Evolutionary conservation across 2,113 vertebrate species (phyloP).

Genomic region (Pseudorasbora parva): DNA sequence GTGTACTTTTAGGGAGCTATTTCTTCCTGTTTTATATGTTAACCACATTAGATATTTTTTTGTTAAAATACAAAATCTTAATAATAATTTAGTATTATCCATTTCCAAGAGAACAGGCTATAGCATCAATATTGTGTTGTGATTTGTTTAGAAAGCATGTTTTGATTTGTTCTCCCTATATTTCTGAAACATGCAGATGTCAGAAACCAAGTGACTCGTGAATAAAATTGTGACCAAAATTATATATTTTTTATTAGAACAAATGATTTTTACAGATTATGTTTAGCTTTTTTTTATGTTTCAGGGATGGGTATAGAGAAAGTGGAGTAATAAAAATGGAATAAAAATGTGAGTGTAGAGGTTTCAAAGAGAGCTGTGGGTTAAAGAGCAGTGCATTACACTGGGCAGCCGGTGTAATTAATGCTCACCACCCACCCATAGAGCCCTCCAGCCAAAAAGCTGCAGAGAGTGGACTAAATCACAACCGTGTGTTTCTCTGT

Average conservation of each 20-base stretch:
- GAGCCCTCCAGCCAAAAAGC: conserved; percentile 40
- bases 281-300: neutral
- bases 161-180: conserved; percentile 2
- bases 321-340: neutral
- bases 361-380: conserved; percentile 40
- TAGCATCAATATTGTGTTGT: neutral
- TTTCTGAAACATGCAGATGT: neutral
- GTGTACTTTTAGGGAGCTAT: neutral
- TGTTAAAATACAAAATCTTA: neutral
- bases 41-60: no score
- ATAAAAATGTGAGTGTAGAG: conserved; percentile 28
- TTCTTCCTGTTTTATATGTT: neutral
- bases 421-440: conserved; percentile 50
- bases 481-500: conserved; percentile 44
- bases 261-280: neutral
- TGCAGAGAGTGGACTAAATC: conserved; percentile 37
- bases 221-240: neutral
- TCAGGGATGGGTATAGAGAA: neutral
- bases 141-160: conserved; percentile 2
- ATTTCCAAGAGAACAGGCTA: neutral
- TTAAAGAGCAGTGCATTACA: conserved; percentile 56
- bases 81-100: no score
- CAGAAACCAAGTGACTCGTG: conserved; percentile 2
- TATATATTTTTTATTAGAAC: conserved; percentile 19
- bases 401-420: conserved; percentile 54